A percentile compares a stretch with the other conserved stretches of the same genome.
phyloP scores from a whole-genome alignment of 2,888 invertebrate genomes.

The Cistogaster globosa region DNA sequence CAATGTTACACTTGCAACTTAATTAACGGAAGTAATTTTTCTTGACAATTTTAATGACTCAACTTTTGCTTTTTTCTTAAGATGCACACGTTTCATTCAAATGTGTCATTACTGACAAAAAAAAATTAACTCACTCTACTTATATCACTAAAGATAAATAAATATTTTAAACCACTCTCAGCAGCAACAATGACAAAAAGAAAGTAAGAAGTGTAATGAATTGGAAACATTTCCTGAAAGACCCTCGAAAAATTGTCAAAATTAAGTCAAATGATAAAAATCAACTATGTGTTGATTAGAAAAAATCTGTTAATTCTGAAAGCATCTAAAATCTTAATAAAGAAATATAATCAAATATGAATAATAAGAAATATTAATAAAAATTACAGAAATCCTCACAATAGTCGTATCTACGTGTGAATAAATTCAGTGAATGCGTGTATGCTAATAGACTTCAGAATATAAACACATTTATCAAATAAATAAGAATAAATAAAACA shows the following conservation, averaged over 20 bases:
- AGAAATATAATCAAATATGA: slow-evolving; percentile 50
- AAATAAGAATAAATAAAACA: not conserved
- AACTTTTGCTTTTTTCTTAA: not conserved
- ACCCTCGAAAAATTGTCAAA: not conserved
- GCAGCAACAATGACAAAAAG: too few species aligned
- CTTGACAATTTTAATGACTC: not conserved
- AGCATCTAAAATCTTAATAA: slow-evolving; percentile 31
- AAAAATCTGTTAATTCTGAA: not conserved
- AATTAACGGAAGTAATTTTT: not conserved
- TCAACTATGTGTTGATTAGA: not conserved
- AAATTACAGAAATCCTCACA: slow-evolving; percentile 8
- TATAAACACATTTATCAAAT: slow-evolving; percentile 64
- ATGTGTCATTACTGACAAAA: too few species aligned
- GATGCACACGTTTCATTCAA: too few species aligned
- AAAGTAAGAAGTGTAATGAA: slow-evolving; percentile 48
- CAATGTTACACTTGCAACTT: not conserved
- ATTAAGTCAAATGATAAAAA: slow-evolving; percentile 37
- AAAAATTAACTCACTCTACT: too few species aligned
- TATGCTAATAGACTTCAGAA: slow-evolving; percentile 69
- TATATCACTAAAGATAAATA: not conserved
- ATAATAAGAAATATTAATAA: slow-evolving; percentile 32
- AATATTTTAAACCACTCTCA: too few species aligned
- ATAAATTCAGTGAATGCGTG: slow-evolving; percentile 64
- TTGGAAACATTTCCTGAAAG: slow-evolving; percentile 45
- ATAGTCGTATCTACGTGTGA: slow-evolving; percentile 20